Base-by-base conservation (phyloP, 2,888 invertebrate genomes). In the Hofmannophila pseudospretella region DNA sequence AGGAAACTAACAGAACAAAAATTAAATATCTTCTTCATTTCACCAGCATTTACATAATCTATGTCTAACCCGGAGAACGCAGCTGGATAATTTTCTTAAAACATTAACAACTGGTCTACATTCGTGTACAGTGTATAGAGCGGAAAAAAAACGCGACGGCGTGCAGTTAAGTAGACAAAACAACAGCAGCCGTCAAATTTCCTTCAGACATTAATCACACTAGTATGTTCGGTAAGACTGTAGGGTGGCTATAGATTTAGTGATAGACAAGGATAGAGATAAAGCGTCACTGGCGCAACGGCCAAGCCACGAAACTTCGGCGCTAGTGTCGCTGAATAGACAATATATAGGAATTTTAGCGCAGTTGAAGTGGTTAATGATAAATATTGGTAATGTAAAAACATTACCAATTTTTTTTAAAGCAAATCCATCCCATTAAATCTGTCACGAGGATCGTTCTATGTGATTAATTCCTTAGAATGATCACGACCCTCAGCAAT, bases 101-200 rank as follows among this genome's bases (percentile, higher is more conserved):
- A 54, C 77, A 82, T 81, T 81, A 82, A 75, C 79, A 70, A 76
- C 67, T 78, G 84, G 65, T 79, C 81, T 46, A 85, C 77, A 82
- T 84, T 74, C 55, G 53, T 67, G 61, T 46, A 47, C 51, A 48
- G 51, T 38, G 49, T 52, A 45, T 43, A 59, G n/a, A n/a, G n/a
- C n/a, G n/a, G n/a, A n/a, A 63, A 77, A 82, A 80, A 84, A 82
- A 81, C 53, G 49, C 59, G 57, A 54, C 70, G 79, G 80, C 85
- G 84, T 84, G 85, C 81, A 74, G 84, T 73, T 85, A 86, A 86
- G 81, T 86, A 86, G 74, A 78, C 81, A 77, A 82, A 81, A 85
- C 82, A 82, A 84, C 84, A 81, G 78, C 82, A 74, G 74, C 80
- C 81, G 75, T 84, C 85, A 78, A 85, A 86, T 85, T 85, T 85